Evolutionary conservation across 2,888 invertebrate genomes (phyloP).

Genomic region (Podabrus alpinus): DNA sequence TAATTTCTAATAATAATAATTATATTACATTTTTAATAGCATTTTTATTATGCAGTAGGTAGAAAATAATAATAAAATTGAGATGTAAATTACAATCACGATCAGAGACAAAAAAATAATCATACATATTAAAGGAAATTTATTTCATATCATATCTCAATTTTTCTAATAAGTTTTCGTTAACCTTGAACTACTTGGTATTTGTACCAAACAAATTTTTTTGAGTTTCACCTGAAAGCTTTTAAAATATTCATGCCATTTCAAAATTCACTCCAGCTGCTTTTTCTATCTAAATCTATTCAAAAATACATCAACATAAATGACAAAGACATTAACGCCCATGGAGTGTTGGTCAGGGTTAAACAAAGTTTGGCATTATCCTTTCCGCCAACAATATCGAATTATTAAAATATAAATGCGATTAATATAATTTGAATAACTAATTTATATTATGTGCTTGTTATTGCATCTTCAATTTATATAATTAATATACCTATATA

Average conservation of each 20-base stretch:
- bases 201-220: background rate
- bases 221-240: background rate
- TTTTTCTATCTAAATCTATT: background rate
- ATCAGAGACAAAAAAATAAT: too few relatives aligned
- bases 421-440: background rate
- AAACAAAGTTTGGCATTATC: conserved; percentile 33
- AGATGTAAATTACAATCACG: too few relatives aligned
- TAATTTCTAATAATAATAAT: background rate
- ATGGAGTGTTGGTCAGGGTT: conserved; percentile 40
- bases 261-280: background rate
- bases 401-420: conserved; percentile 20
- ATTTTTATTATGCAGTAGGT: background rate
- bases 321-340: conserved; percentile 28
- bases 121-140: too few relatives aligned
- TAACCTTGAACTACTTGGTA: background rate
- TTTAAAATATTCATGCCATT: too few relatives aligned
- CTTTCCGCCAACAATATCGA: conserved; percentile 21
- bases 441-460: background rate
- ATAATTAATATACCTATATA: background rate
- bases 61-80: background rate
- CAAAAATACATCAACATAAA: background rate
- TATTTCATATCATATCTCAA: too few relatives aligned
- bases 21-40: background rate
- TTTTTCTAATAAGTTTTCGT: background rate
- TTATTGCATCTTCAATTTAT: background rate